Conservation (phyloP, 2,113 vertebrate genomes). For the Hepsetus odoe region DNA sequence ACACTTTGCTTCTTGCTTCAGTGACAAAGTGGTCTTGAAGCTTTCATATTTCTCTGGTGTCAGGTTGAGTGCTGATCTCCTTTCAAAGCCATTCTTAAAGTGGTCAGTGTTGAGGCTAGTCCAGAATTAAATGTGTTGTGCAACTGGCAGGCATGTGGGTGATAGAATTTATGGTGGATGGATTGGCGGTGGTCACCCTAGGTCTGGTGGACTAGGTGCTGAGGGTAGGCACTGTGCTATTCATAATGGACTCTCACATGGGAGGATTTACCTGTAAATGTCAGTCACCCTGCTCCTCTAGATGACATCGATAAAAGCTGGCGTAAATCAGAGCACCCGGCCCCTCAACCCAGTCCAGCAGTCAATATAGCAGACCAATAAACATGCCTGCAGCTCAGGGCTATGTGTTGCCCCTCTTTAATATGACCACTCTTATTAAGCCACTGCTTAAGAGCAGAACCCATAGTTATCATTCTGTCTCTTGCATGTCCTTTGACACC, state of each 20-base stretch:
- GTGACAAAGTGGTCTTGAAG: neutral
- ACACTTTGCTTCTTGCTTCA: too few species aligned
- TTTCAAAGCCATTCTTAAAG: conserved; percentile 79
- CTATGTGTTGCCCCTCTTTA: conserved; percentile 1
- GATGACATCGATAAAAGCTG: conserved; percentile 62
- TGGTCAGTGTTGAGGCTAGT: conserved; percentile 80
- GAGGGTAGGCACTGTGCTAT: conserved; percentile 45
- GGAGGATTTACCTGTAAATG: conserved; percentile 64
- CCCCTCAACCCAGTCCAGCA: conserved; percentile 36
- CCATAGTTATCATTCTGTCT: conserved; percentile 1
- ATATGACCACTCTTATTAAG: conserved; percentile 30
- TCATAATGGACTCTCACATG: conserved; percentile 52
- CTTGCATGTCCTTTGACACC: neutral
- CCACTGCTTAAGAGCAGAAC: neutral
- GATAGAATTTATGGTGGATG: conserved; percentile 49
- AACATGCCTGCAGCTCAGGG: conserved; percentile 46
- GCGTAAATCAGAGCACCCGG: conserved; percentile 54
- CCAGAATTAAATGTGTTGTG: conserved; percentile 72
- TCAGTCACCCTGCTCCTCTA: conserved; percentile 58
- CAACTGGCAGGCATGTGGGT: conserved; percentile 77
- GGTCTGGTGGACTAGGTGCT: conserved; percentile 73
- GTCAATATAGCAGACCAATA: conserved; percentile 57
- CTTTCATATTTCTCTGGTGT: conserved; percentile 7
- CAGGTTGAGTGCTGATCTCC: conserved; percentile 21
- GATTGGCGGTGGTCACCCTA: conserved; percentile 25